phyloP scores from a whole-genome alignment of 2,888 invertebrate species.

The Muscina levida region DNA sequence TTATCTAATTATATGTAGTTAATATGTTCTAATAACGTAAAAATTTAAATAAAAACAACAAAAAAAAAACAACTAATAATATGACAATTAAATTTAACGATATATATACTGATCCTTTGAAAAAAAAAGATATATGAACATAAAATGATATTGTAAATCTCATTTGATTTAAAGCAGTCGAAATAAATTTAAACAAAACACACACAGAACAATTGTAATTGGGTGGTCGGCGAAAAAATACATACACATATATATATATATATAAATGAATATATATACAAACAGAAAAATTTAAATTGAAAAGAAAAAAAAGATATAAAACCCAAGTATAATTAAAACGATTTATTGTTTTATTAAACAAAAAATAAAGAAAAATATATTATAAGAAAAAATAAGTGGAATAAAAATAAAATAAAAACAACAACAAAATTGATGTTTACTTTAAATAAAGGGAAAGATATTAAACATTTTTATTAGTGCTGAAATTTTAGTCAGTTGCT shows the following conservation, averaged over 20 bases:
- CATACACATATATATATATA: slow-evolving; percentile 10
- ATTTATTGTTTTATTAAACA: slow-evolving; percentile 64
- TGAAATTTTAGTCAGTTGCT: no score
- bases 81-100: slow-evolving; percentile 26
- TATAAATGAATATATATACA: no score
- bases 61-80: not conserved
- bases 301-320: slow-evolving; percentile 7
- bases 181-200: not conserved
- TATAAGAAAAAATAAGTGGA: slow-evolving; percentile 65
- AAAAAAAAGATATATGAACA: slow-evolving; percentile 9
- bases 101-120: slow-evolving; percentile 1
- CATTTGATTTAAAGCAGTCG: slow-evolving; percentile 46
- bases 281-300: slow-evolving; percentile 9
- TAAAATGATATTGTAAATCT: slow-evolving; percentile 31
- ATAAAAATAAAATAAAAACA: slow-evolving; percentile 61
- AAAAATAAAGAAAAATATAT: slow-evolving; percentile 48
- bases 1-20: slow-evolving; percentile 45
- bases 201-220: slow-evolving; percentile 13
- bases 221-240: not conserved
- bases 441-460: no score
- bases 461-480: no score
- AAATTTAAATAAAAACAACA: slow-evolving; percentile 49
- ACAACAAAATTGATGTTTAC: no score
- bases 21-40: slow-evolving; percentile 58
- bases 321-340: slow-evolving; percentile 56